Conservation (phyloP, 2,113 vertebrate genomes). For the Tupaia tana region DNA sequence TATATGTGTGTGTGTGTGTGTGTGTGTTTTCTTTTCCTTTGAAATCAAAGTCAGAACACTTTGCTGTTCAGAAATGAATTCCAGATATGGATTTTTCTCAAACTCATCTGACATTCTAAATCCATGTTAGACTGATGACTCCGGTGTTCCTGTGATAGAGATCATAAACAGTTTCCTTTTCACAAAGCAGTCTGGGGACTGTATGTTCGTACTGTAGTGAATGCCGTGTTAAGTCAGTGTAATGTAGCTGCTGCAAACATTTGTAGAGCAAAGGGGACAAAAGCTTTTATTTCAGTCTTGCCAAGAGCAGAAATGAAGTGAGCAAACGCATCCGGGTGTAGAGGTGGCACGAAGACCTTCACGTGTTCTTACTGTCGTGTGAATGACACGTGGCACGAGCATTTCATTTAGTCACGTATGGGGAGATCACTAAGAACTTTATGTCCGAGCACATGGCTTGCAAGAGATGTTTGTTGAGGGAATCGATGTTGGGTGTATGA, state of each 20-base stretch:
- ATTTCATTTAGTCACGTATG: background rate
- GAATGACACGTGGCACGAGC: conserved; percentile 15
- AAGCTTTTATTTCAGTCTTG: conserved; percentile 83
- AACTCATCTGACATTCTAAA: conserved; percentile 70
- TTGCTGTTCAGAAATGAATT: conserved; percentile 45
- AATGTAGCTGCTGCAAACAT: conserved; percentile 81
- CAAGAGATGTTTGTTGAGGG: conserved; percentile 15
- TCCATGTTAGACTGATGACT: conserved; percentile 73
- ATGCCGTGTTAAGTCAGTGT: conserved; percentile 81
- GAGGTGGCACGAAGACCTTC: conserved; percentile 74
- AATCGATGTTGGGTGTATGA: background rate
- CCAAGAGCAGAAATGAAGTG: conserved; percentile 84
- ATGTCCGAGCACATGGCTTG: background rate
- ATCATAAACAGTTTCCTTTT: conserved; percentile 81
- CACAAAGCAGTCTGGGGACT: conserved; percentile 80
- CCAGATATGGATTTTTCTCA: conserved; percentile 59
- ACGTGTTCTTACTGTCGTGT: background rate
- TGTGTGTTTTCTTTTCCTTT: background rate
- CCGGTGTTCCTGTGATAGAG: conserved; percentile 61
- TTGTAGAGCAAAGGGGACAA: conserved; percentile 80
- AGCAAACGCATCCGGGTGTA: conserved; percentile 75
- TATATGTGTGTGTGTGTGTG: no score
- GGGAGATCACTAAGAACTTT: background rate
- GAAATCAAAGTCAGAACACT: conserved; percentile 33
- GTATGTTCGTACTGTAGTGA: conserved; percentile 79